phyloP scores from a whole-genome alignment of 2,888 invertebrate genomes.

The Trypoxylon attenuatum region DNA sequence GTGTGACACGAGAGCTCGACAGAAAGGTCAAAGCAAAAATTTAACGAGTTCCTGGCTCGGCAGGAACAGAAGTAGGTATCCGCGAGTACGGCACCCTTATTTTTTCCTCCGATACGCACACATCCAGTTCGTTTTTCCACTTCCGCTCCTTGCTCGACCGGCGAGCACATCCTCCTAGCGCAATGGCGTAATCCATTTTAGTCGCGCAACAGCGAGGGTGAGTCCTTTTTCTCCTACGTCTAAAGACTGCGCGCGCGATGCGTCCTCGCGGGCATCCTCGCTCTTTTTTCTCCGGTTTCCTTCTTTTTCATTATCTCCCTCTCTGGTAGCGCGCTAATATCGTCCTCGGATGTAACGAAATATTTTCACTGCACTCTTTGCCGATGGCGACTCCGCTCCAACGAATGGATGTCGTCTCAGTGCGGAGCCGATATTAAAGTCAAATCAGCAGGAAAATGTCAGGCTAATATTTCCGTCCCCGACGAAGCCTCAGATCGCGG shows the following conservation, averaged over 20 bases:
- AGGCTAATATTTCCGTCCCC: constrained; percentile 51
- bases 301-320: constrained; percentile 1
- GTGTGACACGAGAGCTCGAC: not conserved
- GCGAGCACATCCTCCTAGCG: not conserved
- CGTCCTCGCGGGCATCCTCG: not conserved
- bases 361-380: constrained; percentile 49
- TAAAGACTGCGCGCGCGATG: not conserved
- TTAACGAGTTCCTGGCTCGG: constrained; percentile 4
- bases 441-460: constrained; percentile 55
- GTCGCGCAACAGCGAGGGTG: not conserved
- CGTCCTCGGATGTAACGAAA: constrained; percentile 45
- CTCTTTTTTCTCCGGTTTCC: not conserved
- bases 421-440: constrained; percentile 55
- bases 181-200: not conserved
- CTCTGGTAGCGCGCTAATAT: constrained; percentile 37
- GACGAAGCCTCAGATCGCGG: constrained; percentile 26
- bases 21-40: constrained; percentile 8
- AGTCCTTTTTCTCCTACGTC: not conserved
- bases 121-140: constrained; percentile 4
- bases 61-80: not conserved
- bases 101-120: constrained; percentile 1
- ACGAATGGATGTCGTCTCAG: constrained; percentile 42
- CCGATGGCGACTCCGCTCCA: constrained; percentile 19
- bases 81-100: constrained; percentile 2
- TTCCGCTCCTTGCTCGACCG: constrained; percentile 1